A percentile compares a stretch with the other conserved stretches of the same genome.
Evolutionary conservation across 1,140 invertebrate genomes (phyloP).

Genomic region (Hirudo medicinalis): DNA sequence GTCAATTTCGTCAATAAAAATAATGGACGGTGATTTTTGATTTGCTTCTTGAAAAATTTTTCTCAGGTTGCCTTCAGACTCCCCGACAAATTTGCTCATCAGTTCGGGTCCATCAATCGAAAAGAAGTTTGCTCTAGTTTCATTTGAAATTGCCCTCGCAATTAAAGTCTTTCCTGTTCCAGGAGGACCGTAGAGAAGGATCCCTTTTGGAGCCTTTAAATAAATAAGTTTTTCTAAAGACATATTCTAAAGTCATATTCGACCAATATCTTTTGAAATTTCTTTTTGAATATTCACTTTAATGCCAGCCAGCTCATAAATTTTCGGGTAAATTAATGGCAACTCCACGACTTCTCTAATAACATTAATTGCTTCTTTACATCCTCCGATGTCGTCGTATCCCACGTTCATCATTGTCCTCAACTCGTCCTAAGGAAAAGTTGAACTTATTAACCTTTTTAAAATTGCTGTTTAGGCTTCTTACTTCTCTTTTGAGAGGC

Average conservation of each 20-base stretch:
- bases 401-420: conserved; percentile 93
- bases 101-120: conserved; percentile 98
- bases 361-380: conserved; percentile 92
- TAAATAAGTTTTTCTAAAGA: not conserved
- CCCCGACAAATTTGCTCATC: conserved; percentile 98
- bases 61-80: conserved; percentile 89
- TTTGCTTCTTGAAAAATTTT: conserved; percentile 99
- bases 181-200: conserved; percentile 91
- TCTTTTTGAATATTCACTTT: conserved; percentile 31
- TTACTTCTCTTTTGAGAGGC: conserved; percentile 88
- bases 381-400: conserved; percentile 98
- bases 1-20: conserved; percentile 99
- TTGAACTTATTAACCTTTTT: too few species aligned
- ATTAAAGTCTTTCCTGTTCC: conserved; percentile 93
- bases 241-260: too few species aligned
- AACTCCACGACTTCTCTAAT: conserved; percentile 99
- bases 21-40: conserved; percentile 96
- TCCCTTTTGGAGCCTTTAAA: conserved; percentile 63
- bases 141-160: conserved; percentile 95
- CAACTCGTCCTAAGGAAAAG: conserved; percentile 58
- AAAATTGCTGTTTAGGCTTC: conserved; percentile 11
- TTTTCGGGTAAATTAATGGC: conserved; percentile 86
- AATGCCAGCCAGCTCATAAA: conserved; percentile 73
- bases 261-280: not conserved
- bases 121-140: conserved; percentile 99